Percentiles rank a stretch among this genome's conserved stretches.
phyloP scores from a whole-genome alignment of 2,888 invertebrate species.

The Falcaria lacertinaria region DNA sequence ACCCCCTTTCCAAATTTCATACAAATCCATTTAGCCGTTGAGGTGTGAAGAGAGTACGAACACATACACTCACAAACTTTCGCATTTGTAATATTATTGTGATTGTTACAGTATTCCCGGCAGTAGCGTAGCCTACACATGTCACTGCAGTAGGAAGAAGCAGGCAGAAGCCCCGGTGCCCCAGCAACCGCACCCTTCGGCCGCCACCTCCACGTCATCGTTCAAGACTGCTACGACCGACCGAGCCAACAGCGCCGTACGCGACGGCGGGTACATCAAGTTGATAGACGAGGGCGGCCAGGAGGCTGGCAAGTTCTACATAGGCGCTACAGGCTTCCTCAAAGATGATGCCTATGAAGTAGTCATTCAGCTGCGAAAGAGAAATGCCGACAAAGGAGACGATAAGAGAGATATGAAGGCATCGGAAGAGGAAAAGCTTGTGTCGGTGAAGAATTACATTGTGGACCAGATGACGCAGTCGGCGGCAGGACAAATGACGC shows the following conservation, averaged over 20 bases:
- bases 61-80: no score
- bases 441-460: background rate
- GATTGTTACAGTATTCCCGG: background rate
- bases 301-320: constrained; percentile 59
- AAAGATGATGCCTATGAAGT: constrained; percentile 68
- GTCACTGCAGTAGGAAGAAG: background rate
- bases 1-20: no score
- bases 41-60: no score
- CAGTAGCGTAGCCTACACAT: background rate
- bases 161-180: background rate
- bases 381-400: constrained; percentile 30
- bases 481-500: background rate
- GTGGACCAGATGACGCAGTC: background rate
- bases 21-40: no score
- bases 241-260: constrained; percentile 21
- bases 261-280: constrained; percentile 48
- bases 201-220: constrained; percentile 43
- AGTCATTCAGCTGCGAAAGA: constrained; percentile 65
- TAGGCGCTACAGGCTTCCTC: constrained; percentile 58
- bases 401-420: constrained; percentile 14
- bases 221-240: constrained; percentile 44
- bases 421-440: constrained; percentile 7
- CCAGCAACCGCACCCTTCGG: constrained; percentile 19
- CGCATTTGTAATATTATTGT: background rate
- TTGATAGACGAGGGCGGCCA: constrained; percentile 46